Base-by-base conservation (phyloP, 1,140 invertebrate species). In the Hypsibius dujardini region DNA sequence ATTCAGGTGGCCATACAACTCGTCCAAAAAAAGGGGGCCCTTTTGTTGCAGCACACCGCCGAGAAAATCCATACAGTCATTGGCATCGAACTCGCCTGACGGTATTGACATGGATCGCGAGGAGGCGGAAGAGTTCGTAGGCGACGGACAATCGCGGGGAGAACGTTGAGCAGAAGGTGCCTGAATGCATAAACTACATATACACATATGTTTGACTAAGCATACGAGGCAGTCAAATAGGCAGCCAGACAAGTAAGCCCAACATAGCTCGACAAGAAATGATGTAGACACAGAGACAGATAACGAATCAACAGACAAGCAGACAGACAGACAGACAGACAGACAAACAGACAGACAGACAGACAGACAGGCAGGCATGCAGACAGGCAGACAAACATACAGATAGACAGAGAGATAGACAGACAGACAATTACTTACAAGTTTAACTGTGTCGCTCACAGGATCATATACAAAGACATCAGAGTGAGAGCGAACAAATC, bases 1-100 rank as follows among this genome's bases (percentile, higher is more conserved):
- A 67, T 67, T 67, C 62, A 67, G 42, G 42, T 67, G 62, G 3
- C 62, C 62, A 42, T 67, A 67, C 62, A 67, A 42, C 45, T 67
- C 62, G 45, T 67, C 62, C 62, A 67, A 42, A 67, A 67, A 67
- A 3, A 67, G 62, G 12, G 62, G 62, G 3, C 62, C 62, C 42
- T 45, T 12, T 42, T 12, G 12, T 42, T 67, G 62, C 42, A 67
- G 42, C 12, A 67, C 62, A 15, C 12, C 7, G 12, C 12, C 42
- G 42, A 67, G 3, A 42, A 67, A 67, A 15, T 67, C 62, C 42
- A 67, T 7, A 45, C 62, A 67, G 7, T 67, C 62, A 42, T 67
- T 67, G 12, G 42, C 12, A 42, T 67, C 62, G 42, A 67, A 67
- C 3, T 67, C 62, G 3, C 62, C 62, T 3, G 62, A 12, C 3